Conservation (phyloP, 2,797 vertebrate genomes). For the Anguilla pacifica region DNA sequence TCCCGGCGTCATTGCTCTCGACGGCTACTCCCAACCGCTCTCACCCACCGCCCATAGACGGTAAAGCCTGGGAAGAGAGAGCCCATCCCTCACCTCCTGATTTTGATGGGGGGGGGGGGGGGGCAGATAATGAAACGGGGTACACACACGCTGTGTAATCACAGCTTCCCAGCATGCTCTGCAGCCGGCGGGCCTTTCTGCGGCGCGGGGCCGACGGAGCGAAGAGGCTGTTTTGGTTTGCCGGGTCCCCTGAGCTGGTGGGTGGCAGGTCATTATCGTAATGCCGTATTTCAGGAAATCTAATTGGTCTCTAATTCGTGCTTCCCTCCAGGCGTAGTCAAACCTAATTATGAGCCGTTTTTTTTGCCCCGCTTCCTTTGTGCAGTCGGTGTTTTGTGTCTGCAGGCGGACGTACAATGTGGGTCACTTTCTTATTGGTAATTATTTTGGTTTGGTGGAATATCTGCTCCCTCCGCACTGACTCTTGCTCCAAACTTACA, state of each 20-base stretch:
- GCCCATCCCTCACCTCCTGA: not conserved
- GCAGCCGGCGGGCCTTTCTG: not conserved
- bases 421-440: not conserved
- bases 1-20: not conserved
- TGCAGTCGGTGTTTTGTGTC: not conserved
- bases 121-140: not conserved
- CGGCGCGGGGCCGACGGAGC: not conserved
- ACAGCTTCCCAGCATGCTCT: not conserved
- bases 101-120: not conserved
- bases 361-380: not conserved
- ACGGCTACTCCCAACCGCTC: not conserved
- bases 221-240: not conserved
- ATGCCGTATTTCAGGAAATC: not conserved
- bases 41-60: not conserved
- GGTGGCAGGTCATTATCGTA: constrained; percentile 17
- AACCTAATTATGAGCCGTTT: constrained; percentile 9
- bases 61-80: not conserved
- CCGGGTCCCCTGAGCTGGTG: not conserved
- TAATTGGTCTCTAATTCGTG: constrained; percentile 20
- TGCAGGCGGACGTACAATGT: not conserved
- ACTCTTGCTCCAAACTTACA: not conserved
- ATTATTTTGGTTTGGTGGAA: not conserved
- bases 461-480: not conserved
- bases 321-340: constrained; percentile 5
- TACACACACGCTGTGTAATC: not conserved